Evolutionary conservation across 2,888 invertebrate genomes (phyloP).

Genomic region (Trichogramma evanescens): DNA sequence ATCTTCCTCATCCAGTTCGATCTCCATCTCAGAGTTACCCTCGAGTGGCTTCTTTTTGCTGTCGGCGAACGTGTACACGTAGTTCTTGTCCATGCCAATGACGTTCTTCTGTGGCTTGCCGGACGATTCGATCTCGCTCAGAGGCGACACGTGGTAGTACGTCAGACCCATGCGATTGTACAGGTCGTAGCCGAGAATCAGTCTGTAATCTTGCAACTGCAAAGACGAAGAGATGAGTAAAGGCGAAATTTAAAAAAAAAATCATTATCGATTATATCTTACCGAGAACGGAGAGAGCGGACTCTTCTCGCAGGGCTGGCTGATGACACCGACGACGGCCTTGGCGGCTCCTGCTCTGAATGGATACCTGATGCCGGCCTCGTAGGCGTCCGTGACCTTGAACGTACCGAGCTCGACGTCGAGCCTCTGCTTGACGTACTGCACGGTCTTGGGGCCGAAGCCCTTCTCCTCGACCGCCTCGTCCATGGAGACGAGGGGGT

Average conservation of each 20-base stretch:
- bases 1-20: slow-evolving; percentile 53
- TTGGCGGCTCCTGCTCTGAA: slow-evolving; percentile 72
- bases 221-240: slow-evolving; percentile 20
- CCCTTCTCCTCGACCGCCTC: slow-evolving; percentile 37
- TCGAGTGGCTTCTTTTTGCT: slow-evolving; percentile 58
- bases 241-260: slow-evolving; percentile 18
- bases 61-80: slow-evolving; percentile 61
- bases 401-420: slow-evolving; percentile 51
- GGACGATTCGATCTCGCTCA: slow-evolving; percentile 52
- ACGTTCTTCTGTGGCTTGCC: slow-evolving; percentile 55
- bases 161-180: slow-evolving; percentile 56
- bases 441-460: slow-evolving; percentile 25
- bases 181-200: slow-evolving; percentile 39
- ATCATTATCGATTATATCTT: slow-evolving; percentile 27
- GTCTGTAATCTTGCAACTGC: slow-evolving; percentile 42
- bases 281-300: slow-evolving; percentile 50
- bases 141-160: slow-evolving; percentile 57
- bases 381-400: slow-evolving; percentile 53
- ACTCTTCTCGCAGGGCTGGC: slow-evolving; percentile 55
- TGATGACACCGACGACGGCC: slow-evolving; percentile 61
- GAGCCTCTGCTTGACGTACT: slow-evolving; percentile 41
- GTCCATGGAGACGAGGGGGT: slow-evolving; percentile 34
- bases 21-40: slow-evolving; percentile 52
- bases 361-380: slow-evolving; percentile 60
- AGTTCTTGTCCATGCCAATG: slow-evolving; percentile 56